These are phyloP conservation scores for Aix galericulata DNA, from an alignment of 2,113 vertebrate genomes.

Conservation along the genomic window DNA sequence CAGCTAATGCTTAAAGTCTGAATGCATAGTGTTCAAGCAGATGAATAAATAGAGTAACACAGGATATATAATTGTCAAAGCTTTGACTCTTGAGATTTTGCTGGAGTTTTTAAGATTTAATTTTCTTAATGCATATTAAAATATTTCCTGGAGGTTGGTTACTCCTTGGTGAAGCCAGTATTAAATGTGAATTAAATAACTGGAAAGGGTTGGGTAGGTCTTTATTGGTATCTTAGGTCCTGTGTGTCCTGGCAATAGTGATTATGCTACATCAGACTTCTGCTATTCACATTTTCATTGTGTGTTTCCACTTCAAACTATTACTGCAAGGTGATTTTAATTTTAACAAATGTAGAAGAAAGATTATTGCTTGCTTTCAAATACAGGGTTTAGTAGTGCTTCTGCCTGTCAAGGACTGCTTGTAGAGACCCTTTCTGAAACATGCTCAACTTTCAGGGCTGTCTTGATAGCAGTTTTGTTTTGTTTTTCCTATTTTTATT, in stretches of 20 bases:
- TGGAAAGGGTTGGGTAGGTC: not conserved
- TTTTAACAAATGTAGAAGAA: not conserved
- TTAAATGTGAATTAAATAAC: not conserved
- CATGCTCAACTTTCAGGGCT: not conserved
- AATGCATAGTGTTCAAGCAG: not conserved
- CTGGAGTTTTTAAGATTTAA: not conserved
- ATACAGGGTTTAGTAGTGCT: not conserved
- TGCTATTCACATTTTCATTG: not conserved
- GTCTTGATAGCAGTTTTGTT: not conserved
- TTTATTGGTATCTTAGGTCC: not conserved
- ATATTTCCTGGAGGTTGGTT: not conserved
- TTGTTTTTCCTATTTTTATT: not conserved
- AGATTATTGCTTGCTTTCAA: not conserved
- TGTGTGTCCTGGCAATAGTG: not conserved
- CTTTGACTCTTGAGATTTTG: not conserved
- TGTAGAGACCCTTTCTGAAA: not conserved
- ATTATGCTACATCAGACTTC: not conserved
- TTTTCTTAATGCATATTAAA: not conserved
- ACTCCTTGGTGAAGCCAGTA: not conserved
- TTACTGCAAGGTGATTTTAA: not conserved
- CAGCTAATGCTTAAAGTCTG: slow-evolving; percentile 41
- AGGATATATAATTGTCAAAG: not conserved
- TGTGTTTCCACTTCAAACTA: not conserved
- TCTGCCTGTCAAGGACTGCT: not conserved
- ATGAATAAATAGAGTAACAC: not conserved